phyloP scores from a whole-genome alignment of 2,797 vertebrate species.

The Florisuga fusca region DNA sequence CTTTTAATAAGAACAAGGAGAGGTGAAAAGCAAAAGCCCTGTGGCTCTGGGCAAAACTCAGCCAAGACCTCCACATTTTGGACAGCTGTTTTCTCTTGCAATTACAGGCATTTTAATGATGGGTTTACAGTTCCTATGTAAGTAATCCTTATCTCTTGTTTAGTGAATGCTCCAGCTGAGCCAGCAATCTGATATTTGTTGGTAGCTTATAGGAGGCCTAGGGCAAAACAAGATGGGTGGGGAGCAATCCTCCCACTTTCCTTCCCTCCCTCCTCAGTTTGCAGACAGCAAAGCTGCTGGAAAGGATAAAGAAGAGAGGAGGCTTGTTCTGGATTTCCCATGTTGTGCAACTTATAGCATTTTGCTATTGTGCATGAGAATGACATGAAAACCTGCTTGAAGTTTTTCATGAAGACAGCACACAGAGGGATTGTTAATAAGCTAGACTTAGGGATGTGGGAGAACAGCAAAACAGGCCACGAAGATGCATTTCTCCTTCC shows the following conservation, averaged over 20 bases:
- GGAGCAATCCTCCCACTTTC: not conserved
- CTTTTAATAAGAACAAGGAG: not conserved
- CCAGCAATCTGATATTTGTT: constrained; percentile 25
- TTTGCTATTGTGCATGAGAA: not conserved
- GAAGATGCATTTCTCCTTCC: not conserved
- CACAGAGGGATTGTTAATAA: not conserved
- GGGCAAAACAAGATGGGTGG: not conserved
- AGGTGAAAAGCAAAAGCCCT: not conserved
- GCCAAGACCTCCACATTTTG: not conserved
- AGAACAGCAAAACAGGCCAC: not conserved
- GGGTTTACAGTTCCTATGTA: constrained; percentile 45
- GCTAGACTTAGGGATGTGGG: not conserved
- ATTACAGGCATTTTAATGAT: constrained; percentile 56
- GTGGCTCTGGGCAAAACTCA: not conserved
- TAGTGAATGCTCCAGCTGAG: constrained; percentile 41
- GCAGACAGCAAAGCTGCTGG: not conserved
- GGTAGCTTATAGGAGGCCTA: not conserved
- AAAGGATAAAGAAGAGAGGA: not conserved
- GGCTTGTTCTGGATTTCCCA: not conserved
- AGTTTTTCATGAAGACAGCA: not conserved
- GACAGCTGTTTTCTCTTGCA: constrained; percentile 54
- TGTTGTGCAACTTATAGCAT: not conserved
- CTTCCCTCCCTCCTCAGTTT: not conserved
- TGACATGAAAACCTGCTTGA: not conserved
- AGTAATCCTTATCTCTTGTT: constrained; percentile 58